Evolutionary conservation across 1,140 invertebrate genomes (phyloP).

Genomic region (Cyclina sinensis): DNA sequence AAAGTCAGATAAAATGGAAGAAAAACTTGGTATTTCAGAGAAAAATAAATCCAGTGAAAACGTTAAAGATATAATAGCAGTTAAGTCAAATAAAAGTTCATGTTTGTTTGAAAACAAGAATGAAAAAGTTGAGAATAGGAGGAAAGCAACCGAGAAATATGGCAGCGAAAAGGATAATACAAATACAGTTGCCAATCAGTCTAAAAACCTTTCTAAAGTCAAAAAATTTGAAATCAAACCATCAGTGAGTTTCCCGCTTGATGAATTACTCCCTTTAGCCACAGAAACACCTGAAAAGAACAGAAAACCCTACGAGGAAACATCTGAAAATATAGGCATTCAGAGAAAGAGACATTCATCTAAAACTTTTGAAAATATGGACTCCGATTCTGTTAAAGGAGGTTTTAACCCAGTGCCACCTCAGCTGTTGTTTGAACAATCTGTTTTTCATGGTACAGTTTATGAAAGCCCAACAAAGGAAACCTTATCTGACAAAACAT

Average conservation of each 20-base stretch:
- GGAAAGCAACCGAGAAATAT: background rate
- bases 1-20: background rate
- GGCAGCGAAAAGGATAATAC: background rate
- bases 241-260: conserved; percentile 43
- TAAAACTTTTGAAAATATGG: background rate
- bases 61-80: background rate
- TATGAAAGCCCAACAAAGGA: background rate
- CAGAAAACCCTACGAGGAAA: background rate
- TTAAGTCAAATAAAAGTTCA: background rate
- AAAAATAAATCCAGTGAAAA: background rate
- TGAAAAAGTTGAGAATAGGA: background rate
- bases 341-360: background rate
- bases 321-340: background rate
- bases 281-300: conserved; percentile 11
- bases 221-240: conserved; percentile 37
- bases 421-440: background rate
- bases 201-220: background rate
- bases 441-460: conserved; percentile 24
- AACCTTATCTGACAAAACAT: background rate
- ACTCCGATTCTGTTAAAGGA: no score
- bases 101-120: background rate
- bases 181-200: background rate
- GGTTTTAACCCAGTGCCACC: background rate
- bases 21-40: background rate
- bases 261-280: conserved; percentile 33